phyloP scores from a whole-genome alignment of 2,888 invertebrate genomes.

The Drosophila mimetica region DNA sequence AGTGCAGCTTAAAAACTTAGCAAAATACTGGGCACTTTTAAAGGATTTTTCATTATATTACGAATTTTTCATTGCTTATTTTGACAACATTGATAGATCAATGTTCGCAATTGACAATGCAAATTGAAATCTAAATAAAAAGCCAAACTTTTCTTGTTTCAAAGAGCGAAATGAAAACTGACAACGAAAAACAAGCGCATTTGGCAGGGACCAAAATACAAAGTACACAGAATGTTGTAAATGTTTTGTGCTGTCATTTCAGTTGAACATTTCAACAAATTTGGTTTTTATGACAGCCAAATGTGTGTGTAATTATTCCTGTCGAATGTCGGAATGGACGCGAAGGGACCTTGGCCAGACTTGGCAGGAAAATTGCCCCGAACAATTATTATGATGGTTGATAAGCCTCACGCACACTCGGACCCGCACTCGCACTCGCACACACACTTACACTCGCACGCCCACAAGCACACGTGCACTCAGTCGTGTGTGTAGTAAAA shows the following conservation, averaged over 20 bases:
- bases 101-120: background rate
- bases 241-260: slow-evolving; percentile 39
- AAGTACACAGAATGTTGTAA: slow-evolving; percentile 21
- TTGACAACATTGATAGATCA: background rate
- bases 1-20: background rate
- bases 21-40: background rate
- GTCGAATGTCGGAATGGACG: slow-evolving; percentile 41
- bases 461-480: slow-evolving; percentile 17
- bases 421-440: slow-evolving; percentile 2
- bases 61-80: background rate
- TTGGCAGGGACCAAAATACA: background rate
- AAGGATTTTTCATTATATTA: background rate
- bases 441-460: slow-evolving; percentile 13
- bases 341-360: slow-evolving; percentile 36
- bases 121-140: slow-evolving; percentile 10
- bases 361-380: slow-evolving; percentile 69
- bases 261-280: slow-evolving; percentile 60
- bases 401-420: slow-evolving; percentile 58
- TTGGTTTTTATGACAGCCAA: slow-evolving; percentile 74
- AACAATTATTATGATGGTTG: slow-evolving; percentile 79
- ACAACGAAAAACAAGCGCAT: slow-evolving; percentile 9
- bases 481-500: slow-evolving; percentile 44
- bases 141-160: background rate
- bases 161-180: slow-evolving; percentile 8
- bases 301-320: slow-evolving; percentile 76